phyloP scores from a whole-genome alignment of 2,888 invertebrate genomes.

The Plutella xylostella region DNA sequence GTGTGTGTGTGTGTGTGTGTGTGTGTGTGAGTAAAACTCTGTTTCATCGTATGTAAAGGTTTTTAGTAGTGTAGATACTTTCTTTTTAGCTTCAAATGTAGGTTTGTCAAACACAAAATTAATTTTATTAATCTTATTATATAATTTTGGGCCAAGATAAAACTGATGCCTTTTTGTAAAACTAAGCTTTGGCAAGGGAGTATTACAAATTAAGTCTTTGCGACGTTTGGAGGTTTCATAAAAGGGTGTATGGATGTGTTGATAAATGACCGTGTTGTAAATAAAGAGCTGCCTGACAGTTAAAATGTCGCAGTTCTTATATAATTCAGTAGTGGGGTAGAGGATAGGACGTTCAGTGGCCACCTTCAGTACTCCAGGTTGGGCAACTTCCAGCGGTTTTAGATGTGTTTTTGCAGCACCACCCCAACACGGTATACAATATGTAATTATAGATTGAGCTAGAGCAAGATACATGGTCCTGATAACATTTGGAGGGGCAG shows the following conservation, averaged over 20 bases:
- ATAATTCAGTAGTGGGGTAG: background rate
- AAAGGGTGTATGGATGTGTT: background rate
- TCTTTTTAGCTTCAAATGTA: no score
- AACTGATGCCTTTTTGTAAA: background rate
- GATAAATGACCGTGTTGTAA: background rate
- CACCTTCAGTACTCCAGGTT: background rate
- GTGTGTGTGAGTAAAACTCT: no score
- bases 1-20: no score
- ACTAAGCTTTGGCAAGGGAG: background rate
- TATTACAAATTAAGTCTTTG: background rate
- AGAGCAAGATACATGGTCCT: background rate
- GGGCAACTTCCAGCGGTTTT: background rate
- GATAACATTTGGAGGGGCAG: background rate
- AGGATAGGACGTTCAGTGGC: background rate
- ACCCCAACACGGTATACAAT: background rate
- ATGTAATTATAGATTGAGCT: slow-evolving; percentile 1
- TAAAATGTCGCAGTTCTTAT: background rate
- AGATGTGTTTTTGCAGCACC: background rate
- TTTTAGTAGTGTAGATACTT: no score
- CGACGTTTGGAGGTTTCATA: background rate
- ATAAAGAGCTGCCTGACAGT: background rate
- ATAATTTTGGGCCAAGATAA: background rate
- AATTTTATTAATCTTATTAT: background rate
- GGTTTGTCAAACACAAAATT: no score
- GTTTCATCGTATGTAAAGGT: no score